Conservation (phyloP, 2,113 vertebrate genomes). For the Mobula hypostoma region DNA sequence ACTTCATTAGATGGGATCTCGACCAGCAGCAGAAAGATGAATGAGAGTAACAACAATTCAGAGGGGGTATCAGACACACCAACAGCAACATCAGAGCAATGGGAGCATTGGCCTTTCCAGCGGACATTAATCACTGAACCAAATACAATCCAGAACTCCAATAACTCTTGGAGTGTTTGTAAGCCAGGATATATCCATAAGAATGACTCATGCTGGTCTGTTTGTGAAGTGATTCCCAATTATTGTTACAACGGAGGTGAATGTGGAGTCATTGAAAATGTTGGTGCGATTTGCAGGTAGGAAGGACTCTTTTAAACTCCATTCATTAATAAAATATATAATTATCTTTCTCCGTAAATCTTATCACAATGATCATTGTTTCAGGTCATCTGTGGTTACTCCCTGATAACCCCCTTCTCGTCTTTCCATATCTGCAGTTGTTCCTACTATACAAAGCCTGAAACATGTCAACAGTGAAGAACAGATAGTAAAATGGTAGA, state of each 20-base stretch:
- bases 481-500: not conserved
- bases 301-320: not conserved
- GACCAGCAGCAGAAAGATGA: not conserved
- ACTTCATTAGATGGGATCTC: not conserved
- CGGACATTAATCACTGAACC: not conserved
- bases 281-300: conserved; percentile 24
- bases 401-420: not conserved
- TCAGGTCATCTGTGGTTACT: not conserved
- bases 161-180: not conserved
- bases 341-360: not conserved
- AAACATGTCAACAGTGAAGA: not conserved
- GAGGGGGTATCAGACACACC: not conserved
- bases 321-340: not conserved
- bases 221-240: conserved; percentile 5
- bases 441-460: not conserved
- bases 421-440: not conserved
- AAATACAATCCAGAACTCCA: not conserved
- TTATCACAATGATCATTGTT: not conserved
- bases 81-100: not conserved
- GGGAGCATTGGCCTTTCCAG: not conserved
- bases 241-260: conserved; percentile 12
- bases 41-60: not conserved
- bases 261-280: conserved; percentile 25
- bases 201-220: conserved; percentile 19
- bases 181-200: not conserved